Evolutionary conservation across 2,888 invertebrate genomes (phyloP).

Genomic region (Athalia rosae): DNA sequence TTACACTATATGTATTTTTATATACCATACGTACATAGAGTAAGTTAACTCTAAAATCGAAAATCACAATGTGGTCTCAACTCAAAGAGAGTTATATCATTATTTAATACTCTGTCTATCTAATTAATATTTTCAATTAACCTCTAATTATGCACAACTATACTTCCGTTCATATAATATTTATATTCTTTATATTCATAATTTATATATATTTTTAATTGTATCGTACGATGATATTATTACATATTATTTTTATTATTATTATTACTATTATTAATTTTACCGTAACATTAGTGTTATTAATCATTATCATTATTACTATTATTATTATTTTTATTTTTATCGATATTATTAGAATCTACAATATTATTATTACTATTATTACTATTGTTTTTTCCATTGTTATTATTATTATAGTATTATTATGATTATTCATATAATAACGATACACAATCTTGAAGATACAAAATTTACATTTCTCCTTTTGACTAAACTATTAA

Average conservation of each 20-base stretch:
- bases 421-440: slow-evolving; percentile 5
- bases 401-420: not conserved
- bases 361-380: slow-evolving; percentile 15
- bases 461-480: slow-evolving; percentile 70
- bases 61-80: slow-evolving; percentile 64
- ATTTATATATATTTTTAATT: not conserved
- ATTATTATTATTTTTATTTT: slow-evolving; percentile 46
- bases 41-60: slow-evolving; percentile 59
- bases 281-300: not conserved
- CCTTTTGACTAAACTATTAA: slow-evolving; percentile 41
- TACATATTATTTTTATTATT: slow-evolving; percentile 9
- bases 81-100: slow-evolving; percentile 51
- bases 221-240: slow-evolving; percentile 30
- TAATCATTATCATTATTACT: slow-evolving; percentile 48
- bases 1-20: slow-evolving; percentile 47
- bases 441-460: slow-evolving; percentile 68
- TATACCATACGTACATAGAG: slow-evolving; percentile 46
- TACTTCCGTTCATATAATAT: slow-evolving; percentile 29
- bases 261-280: slow-evolving; percentile 25
- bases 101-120: slow-evolving; percentile 64
- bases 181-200: slow-evolving; percentile 22
- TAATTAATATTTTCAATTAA: slow-evolving; percentile 53
- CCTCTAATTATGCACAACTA: slow-evolving; percentile 39
- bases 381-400: slow-evolving; percentile 8
- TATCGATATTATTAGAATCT: slow-evolving; percentile 24